Conservation (phyloP, 2,888 invertebrate species). For the Empis stercorea region DNA sequence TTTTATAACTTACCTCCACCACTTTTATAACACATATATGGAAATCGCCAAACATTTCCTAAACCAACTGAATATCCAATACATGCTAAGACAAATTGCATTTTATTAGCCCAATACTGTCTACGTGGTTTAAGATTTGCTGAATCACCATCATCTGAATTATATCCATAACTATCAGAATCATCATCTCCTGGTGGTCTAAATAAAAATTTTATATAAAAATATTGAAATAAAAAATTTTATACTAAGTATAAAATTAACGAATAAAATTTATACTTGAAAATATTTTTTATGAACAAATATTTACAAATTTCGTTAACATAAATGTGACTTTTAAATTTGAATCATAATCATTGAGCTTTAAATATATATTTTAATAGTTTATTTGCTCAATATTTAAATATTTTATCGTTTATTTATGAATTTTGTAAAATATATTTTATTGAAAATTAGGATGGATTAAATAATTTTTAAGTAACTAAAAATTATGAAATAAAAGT, state of each 20-base stretch:
- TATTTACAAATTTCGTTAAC: too few species aligned
- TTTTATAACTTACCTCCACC: conserved; percentile 59
- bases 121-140: conserved; percentile 61
- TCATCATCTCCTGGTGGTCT: conserved; percentile 65
- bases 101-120: conserved; percentile 78
- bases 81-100: conserved; percentile 79
- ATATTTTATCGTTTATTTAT: too few species aligned
- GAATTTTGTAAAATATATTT: too few species aligned
- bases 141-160: conserved; percentile 53
- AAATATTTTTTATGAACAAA: too few species aligned
- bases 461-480: too few species aligned
- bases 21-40: conserved; percentile 82
- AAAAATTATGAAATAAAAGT: too few species aligned
- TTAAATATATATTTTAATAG: not conserved
- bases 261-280: too few species aligned
- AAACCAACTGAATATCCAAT: conserved; percentile 81
- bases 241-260: too few species aligned
- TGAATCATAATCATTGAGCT: too few species aligned
- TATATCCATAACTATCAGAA: conserved; percentile 60
- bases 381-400: too few species aligned
- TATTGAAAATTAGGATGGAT: too few species aligned
- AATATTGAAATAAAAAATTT: not conserved
- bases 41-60: conserved; percentile 86
- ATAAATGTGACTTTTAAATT: too few species aligned
- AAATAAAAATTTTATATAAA: conserved; percentile 13